phyloP scores from a whole-genome alignment of 2,797 vertebrate species.

The Antrozous pallidus region DNA sequence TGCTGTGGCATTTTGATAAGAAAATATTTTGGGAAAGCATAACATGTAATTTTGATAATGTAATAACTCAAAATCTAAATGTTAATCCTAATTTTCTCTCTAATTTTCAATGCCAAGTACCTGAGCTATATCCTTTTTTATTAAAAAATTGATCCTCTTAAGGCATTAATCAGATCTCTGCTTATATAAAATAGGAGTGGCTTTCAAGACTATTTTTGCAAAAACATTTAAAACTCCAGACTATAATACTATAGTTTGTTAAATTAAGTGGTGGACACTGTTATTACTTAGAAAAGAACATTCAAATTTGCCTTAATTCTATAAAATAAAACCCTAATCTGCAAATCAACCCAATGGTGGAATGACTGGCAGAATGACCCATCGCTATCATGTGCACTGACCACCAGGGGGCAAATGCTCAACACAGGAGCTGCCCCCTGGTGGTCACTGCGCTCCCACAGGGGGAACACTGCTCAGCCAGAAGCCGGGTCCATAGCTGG shows the following conservation, averaged over 20 bases:
- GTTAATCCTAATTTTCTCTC: not conserved
- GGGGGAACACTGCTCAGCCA: too few relatives aligned
- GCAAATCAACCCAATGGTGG: too few relatives aligned
- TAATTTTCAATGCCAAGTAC: not conserved
- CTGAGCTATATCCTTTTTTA: not conserved
- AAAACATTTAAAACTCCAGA: slow-evolving; percentile 8
- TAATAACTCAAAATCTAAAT: not conserved
- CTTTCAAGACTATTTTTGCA: not conserved
- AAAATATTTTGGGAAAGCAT: not conserved
- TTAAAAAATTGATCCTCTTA: not conserved
- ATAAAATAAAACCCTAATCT: too few relatives aligned
- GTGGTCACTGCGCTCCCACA: too few relatives aligned
- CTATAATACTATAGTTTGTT: not conserved
- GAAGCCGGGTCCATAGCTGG: too few relatives aligned
- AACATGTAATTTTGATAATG: not conserved
- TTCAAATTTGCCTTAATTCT: not conserved
- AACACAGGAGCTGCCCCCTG: too few relatives aligned
- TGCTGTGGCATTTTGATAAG: not conserved
- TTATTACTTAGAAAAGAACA: not conserved
- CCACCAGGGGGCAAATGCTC: too few relatives aligned
- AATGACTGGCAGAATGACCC: too few relatives aligned
- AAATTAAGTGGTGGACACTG: not conserved
- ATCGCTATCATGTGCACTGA: too few relatives aligned
- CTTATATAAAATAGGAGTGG: not conserved
- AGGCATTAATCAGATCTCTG: not conserved